Percentiles rank a stretch among this genome's conserved stretches.
These are phyloP conservation scores for Rhopalosiphum nymphaeae DNA, from an alignment of 2,888 invertebrate genomes.

Conservation along the genomic window DNA sequence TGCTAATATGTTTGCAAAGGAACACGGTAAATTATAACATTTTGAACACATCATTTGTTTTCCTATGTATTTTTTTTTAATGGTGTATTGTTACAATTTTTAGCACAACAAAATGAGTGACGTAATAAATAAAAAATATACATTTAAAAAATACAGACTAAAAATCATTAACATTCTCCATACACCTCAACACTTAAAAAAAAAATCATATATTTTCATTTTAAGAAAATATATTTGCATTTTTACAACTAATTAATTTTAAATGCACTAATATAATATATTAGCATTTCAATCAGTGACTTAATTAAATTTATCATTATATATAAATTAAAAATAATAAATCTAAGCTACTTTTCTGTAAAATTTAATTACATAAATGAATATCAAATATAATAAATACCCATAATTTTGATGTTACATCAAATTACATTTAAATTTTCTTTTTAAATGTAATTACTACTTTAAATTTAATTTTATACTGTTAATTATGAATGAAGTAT, in stretches of 20 bases:
- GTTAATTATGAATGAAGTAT: neutral
- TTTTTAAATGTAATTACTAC: constrained; percentile 19
- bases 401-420: neutral
- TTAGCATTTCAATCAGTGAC: neutral
- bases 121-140: neutral
- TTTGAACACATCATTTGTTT: constrained; percentile 56
- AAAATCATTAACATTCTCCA: constrained; percentile 19
- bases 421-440: neutral
- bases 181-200: constrained; percentile 6
- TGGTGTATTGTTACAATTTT: constrained; percentile 25
- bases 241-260: constrained; percentile 7
- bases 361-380: neutral
- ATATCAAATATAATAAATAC: neutral
- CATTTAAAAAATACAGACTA: constrained; percentile 25
- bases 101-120: constrained; percentile 58
- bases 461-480: neutral
- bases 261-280: constrained; percentile 40
- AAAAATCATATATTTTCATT: neutral
- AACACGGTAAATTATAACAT: constrained; percentile 42
- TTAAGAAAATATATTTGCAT: neutral
- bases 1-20: constrained; percentile 59
- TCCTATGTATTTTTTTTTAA: constrained; percentile 26
- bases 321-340: neutral
- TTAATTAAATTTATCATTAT: neutral
- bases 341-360: neutral